Percentiles rank a stretch among this genome's conserved stretches.
Conservation (phyloP, 2,797 vertebrate species). For the Ctenosaura bakeri region DNA sequence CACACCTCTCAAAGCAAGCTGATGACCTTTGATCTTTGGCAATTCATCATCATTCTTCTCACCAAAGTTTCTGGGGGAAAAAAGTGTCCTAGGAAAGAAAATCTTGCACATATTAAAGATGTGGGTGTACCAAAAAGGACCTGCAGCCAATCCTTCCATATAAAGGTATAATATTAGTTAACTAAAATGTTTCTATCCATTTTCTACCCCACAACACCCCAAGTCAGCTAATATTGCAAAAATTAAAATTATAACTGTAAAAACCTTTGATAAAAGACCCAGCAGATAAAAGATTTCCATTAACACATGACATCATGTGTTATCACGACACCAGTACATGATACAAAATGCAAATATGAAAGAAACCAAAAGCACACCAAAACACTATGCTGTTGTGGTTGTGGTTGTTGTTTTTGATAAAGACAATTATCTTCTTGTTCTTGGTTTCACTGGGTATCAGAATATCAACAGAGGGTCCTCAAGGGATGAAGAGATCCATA, state of each 20-base stretch:
- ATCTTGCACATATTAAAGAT: neutral
- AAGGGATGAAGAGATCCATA: neutral
- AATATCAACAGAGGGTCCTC: neutral
- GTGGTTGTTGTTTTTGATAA: too few relatives aligned
- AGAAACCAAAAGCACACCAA: neutral
- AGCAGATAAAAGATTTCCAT: neutral
- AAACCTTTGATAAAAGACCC: neutral
- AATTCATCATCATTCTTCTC: neutral
- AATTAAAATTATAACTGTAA: neutral
- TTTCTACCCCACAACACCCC: neutral
- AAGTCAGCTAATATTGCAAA: neutral
- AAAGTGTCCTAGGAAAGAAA: neutral
- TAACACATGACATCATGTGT: too few relatives aligned
- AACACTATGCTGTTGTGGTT: neutral
- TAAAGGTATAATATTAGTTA: neutral
- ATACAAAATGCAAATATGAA: neutral
- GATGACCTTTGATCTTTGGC: neutral
- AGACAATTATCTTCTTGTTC: neutral
- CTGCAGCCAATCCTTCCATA: neutral
- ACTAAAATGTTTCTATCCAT: neutral
- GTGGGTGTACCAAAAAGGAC: neutral
- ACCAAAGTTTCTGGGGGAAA: neutral
- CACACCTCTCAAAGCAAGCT: neutral
- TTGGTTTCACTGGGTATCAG: neutral
- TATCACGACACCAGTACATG: too few relatives aligned